Percentiles rank a stretch among this genome's conserved stretches.
phyloP scores from a whole-genome alignment of 2,113 vertebrate genomes.

The Albula glossodonta region DNA sequence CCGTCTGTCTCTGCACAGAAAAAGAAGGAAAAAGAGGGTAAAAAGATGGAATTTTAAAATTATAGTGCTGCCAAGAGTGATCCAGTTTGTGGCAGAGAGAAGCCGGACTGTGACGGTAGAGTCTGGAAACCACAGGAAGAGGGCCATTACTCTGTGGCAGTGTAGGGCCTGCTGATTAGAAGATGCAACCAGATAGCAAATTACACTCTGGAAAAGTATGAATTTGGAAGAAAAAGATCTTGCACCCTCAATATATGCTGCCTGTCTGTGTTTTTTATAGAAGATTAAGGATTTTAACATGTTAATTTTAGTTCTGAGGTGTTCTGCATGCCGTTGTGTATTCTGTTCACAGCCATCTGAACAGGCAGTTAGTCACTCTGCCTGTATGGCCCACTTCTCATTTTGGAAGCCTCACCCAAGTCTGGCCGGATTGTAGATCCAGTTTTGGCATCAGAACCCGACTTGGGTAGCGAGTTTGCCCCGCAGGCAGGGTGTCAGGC shows the following conservation, averaged over 20 bases:
- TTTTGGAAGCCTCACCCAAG: background rate
- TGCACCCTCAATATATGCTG: background rate
- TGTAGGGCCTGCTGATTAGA: conserved; percentile 57
- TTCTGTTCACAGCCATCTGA: background rate
- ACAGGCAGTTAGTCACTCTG: background rate
- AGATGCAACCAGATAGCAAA: conserved; percentile 54
- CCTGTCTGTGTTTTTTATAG: background rate
- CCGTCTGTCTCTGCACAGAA: background rate
- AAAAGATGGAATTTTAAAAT: conserved; percentile 65
- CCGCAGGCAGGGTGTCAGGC: background rate
- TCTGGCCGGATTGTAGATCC: background rate
- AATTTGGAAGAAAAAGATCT: conserved; percentile 25
- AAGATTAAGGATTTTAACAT: background rate
- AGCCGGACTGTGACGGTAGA: conserved; percentile 32
- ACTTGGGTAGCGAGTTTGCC: background rate
- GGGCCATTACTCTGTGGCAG: conserved; percentile 42
- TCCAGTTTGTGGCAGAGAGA: conserved; percentile 38
- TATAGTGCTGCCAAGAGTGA: conserved; percentile 47
- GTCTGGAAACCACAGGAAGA: conserved; percentile 51
- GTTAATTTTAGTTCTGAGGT: background rate
- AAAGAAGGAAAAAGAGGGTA: conserved; percentile 26
- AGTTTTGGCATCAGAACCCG: background rate
- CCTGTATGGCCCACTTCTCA: background rate
- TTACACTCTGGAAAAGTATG: conserved; percentile 48
- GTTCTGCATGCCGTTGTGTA: background rate